Percentiles rank a stretch among this genome's conserved stretches.
Conservation (phyloP, 2,113 vertebrate species). For the Gambusia affinis region DNA sequence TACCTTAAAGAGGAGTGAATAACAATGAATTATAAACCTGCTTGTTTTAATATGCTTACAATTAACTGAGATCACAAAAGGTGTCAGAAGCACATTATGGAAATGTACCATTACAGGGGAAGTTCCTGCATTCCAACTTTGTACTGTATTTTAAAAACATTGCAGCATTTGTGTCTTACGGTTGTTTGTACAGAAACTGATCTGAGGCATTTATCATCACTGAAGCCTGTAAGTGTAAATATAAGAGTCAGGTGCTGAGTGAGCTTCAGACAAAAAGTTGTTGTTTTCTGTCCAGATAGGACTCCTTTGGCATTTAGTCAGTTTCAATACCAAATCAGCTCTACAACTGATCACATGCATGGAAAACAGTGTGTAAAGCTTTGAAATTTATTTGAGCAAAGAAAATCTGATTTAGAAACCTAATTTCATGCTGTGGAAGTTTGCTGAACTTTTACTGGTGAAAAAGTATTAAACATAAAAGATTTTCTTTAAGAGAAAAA, state of each 20-base stretch:
- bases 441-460: not conserved
- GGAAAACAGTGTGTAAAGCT: not conserved
- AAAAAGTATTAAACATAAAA: not conserved
- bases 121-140: not conserved
- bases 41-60: not conserved
- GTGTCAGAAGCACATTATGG: not conserved
- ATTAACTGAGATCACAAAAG: not conserved
- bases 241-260: conserved; percentile 26
- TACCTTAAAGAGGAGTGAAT: conserved; percentile 7
- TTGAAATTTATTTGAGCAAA: not conserved
- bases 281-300: conserved; percentile 12
- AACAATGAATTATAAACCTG: not conserved
- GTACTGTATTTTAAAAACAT: not conserved
- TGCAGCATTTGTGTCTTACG: conserved; percentile 5
- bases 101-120: not conserved
- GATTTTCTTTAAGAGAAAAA: not conserved
- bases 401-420: not conserved
- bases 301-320: not conserved
- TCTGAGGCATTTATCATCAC: conserved; percentile 8
- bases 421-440: not conserved
- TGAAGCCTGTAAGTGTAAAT: conserved; percentile 11
- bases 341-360: not conserved
- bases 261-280: conserved; percentile 7
- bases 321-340: not conserved
- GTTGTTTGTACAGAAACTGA: not conserved